Evolutionary conservation across 2,113 vertebrate genomes (phyloP).

Genomic region (Carollia perspicillata): DNA sequence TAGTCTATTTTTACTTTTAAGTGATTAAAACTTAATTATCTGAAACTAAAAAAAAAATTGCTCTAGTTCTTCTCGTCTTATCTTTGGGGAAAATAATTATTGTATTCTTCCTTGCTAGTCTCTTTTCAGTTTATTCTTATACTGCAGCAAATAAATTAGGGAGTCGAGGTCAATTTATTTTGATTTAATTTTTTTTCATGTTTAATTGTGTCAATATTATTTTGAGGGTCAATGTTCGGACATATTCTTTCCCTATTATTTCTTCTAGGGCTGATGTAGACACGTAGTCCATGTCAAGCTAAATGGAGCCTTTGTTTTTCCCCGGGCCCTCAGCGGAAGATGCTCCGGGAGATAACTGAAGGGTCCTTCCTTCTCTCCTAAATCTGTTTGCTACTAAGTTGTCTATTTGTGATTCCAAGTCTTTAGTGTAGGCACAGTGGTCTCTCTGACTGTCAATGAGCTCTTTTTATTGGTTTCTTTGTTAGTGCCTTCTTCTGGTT

Average conservation of each 20-base stretch:
- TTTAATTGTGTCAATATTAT: not conserved
- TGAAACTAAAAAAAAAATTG: not conserved
- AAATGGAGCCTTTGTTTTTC: slow-evolving; percentile 12
- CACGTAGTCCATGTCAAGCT: not conserved
- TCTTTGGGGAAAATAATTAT: not conserved
- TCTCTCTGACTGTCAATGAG: slow-evolving; percentile 68
- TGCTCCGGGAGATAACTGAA: slow-evolving; percentile 18
- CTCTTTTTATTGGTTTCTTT: slow-evolving; percentile 60
- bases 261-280: not conserved
- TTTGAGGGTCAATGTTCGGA: not conserved
- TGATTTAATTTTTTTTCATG: not conserved
- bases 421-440: slow-evolving; percentile 37
- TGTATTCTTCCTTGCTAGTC: not conserved
- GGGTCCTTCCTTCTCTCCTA: slow-evolving; percentile 35
- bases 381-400: slow-evolving; percentile 37
- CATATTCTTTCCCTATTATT: not conserved
- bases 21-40: not conserved
- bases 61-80: not conserved
- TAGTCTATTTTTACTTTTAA: not conserved
- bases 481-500: slow-evolving; percentile 57
- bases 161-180: not conserved
- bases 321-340: not conserved
- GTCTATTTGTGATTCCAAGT: slow-evolving; percentile 45
- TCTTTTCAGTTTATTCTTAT: not conserved
- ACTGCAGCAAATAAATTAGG: not conserved